Conservation (phyloP, 2,113 vertebrate genomes). For the Panthera uncia region DNA sequence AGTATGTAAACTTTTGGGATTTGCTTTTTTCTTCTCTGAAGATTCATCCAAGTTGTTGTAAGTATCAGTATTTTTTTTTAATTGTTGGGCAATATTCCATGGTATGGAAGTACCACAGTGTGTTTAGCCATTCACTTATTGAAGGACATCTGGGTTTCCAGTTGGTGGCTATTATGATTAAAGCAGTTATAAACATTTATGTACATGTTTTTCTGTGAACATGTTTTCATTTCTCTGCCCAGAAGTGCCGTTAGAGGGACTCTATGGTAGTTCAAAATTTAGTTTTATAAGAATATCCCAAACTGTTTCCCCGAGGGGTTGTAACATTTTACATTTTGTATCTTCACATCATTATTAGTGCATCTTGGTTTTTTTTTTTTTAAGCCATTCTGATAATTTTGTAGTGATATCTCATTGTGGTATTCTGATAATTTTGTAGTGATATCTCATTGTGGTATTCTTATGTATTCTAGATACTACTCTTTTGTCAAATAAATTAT, state of each 20-base stretch:
- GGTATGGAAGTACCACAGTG: background rate
- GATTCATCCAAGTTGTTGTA: too few relatives aligned
- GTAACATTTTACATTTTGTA: background rate
- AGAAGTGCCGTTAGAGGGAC: background rate
- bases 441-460: background rate
- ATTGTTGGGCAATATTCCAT: background rate
- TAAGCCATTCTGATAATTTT: background rate
- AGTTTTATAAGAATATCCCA: background rate
- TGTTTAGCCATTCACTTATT: background rate
- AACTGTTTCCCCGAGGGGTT: background rate
- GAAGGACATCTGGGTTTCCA: background rate
- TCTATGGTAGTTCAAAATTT: background rate
- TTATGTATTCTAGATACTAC: background rate
- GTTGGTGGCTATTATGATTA: background rate
- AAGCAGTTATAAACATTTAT: background rate
- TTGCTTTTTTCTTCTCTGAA: too few relatives aligned
- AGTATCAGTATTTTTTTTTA: background rate
- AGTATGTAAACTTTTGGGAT: too few relatives aligned
- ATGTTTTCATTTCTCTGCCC: too few relatives aligned
- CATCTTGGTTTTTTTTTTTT: background rate
- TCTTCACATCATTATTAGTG: background rate
- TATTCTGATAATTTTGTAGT: background rate
- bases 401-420: background rate
- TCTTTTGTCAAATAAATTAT: background rate
- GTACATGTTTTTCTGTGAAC: background rate